phyloP scores from a whole-genome alignment of 2,888 invertebrate genomes.

The Oligia fasciuncula region DNA sequence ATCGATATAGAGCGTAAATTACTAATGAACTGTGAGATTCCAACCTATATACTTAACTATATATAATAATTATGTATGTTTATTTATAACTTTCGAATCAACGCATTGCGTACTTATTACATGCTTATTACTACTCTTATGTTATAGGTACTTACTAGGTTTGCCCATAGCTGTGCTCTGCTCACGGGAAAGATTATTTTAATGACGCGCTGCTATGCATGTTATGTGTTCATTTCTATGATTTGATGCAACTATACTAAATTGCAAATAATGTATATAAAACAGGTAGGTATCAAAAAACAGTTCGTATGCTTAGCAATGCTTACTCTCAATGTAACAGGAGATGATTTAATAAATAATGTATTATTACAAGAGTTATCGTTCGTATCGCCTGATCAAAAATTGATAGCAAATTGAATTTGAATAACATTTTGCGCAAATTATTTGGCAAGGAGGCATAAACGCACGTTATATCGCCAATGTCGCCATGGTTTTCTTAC shows the following conservation, averaged over 20 bases:
- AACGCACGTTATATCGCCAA: neutral
- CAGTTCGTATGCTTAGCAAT: neutral
- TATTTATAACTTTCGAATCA: slow-evolving; percentile 39
- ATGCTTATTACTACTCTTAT: neutral
- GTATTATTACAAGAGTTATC: neutral
- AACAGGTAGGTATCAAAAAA: too few relatives aligned
- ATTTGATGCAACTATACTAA: neutral
- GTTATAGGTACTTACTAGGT: neutral
- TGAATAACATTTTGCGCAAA: slow-evolving; percentile 13
- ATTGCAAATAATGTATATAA: neutral
- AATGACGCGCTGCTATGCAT: too few relatives aligned
- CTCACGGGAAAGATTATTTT: too few relatives aligned
- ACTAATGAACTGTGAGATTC: slow-evolving; percentile 23
- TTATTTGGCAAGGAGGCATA: too few relatives aligned
- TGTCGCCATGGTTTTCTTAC: neutral
- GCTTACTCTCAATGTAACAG: neutral
- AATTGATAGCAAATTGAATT: slow-evolving; percentile 13
- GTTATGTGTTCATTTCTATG: neutral
- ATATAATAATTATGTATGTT: neutral
- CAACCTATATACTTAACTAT: neutral
- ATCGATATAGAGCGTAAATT: slow-evolving; percentile 53
- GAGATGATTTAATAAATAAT: neutral
- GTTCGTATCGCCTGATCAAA: slow-evolving; percentile 43
- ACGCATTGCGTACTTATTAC: slow-evolving; percentile 23
- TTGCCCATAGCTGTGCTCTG: too few relatives aligned